Base-by-base conservation (phyloP, 2,888 invertebrate species). In the Pandemis corylana region DNA sequence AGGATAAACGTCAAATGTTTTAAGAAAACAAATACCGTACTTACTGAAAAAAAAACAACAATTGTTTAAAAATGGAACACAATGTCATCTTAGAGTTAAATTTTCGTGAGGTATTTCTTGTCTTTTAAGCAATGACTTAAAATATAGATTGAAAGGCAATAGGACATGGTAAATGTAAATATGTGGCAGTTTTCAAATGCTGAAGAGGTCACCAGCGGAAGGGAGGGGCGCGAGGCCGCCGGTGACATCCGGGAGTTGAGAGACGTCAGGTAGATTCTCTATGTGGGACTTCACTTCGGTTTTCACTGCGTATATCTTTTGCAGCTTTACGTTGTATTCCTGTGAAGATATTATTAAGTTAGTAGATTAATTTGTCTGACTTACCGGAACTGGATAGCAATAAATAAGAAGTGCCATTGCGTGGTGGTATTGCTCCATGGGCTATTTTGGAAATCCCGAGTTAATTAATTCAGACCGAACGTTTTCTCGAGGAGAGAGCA, bases 181-280 rank as follows among this genome's bases (percentile, higher is more conserved):
- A 28, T 41, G 12, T 28, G 51, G 15, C 20, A 0, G 6, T n/a
- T 68, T 42, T 91, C 87, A 97, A 89, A 91, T 78, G 78, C 96
- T 98, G 91, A 99, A 99, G 59, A 99, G 95, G 92, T 99, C 99
- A 2, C 99, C 99, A 53, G 99, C 99, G 5, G 99, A 98, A 53
- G 99, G 99, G 78, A 99, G 93, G 0, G 99, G 99, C 49, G 98
- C 98, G 56, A 99, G 92, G 9, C 98, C 98, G 28, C 98, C 98
- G 0, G 98, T 98, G 0, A 99, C 98, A 85, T 98, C 98, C 0
- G 99, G 99, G 71, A 99, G 91, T 78, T 98, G 96, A 0, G 98
- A 98, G 78, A 99, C 95, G 89, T 99, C 99, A 0, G 99, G 99
- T 79, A 99, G 95, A 90, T 98, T 99, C 78, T 98, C 97, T 84